Evolutionary conservation across 2,888 invertebrate species (phyloP).

Genomic region (Parascotia fuliginaria): DNA sequence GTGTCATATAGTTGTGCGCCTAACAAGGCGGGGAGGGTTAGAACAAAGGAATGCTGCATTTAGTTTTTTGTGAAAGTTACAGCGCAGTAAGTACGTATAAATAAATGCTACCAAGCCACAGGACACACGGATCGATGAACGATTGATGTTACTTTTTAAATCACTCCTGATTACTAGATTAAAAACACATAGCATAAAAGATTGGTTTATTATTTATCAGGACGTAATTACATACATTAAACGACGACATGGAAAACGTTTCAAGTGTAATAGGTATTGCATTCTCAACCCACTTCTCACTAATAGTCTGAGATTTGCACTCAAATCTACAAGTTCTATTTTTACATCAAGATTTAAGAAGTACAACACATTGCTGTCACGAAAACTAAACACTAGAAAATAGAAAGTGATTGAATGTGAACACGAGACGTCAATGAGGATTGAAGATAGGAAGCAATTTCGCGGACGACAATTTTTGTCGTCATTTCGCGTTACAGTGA

Average conservation of each 20-base stretch:
- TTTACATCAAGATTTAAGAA: slow-evolving; percentile 8
- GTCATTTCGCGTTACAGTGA: slow-evolving; percentile 70
- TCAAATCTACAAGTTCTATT: background rate
- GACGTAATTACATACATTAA: slow-evolving; percentile 12
- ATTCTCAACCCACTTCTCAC: background rate
- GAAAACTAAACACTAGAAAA: slow-evolving; percentile 19
- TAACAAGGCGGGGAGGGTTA: too few relatives aligned
- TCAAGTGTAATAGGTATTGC: background rate
- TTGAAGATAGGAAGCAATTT: slow-evolving; percentile 59
- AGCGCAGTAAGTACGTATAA: too few relatives aligned
- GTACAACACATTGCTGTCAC: slow-evolving; percentile 13
- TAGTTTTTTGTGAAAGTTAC: too few relatives aligned
- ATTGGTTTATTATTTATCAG: slow-evolving; percentile 1
- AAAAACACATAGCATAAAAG: background rate
- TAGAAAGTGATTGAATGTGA: slow-evolving; percentile 45
- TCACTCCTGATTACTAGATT: background rate
- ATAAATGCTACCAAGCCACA: too few relatives aligned
- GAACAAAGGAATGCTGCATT: too few relatives aligned
- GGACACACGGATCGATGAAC: background rate
- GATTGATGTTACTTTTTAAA: background rate
- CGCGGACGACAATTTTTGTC: slow-evolving; percentile 68
- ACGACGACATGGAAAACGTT: slow-evolving; percentile 9
- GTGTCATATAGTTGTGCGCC: too few relatives aligned
- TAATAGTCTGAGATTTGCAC: background rate
- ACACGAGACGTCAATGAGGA: slow-evolving; percentile 52